Percentiles rank a stretch among this genome's conserved stretches.
phyloP scores from a whole-genome alignment of 53 echinoderm and acorn worm species.

The Paelopatides confundens region DNA sequence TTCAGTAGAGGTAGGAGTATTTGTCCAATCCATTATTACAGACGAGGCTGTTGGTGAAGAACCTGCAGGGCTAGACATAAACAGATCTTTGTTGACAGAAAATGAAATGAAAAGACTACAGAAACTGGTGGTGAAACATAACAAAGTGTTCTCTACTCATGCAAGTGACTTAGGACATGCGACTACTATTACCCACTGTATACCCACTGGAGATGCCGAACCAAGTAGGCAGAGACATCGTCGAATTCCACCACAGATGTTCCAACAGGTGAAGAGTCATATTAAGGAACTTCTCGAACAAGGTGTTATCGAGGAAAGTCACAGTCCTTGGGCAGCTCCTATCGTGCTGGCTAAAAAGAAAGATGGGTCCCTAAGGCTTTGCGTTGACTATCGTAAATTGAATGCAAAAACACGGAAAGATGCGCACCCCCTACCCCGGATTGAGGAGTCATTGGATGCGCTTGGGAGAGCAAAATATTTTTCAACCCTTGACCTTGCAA shows the following conservation, averaged over 20 bases:
- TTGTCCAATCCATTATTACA: too few relatives aligned
- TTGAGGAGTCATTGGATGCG: slow-evolving; percentile 61
- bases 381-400: slow-evolving; percentile 48
- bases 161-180: slow-evolving; percentile 51
- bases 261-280: slow-evolving; percentile 29
- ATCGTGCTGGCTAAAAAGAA: slow-evolving; percentile 63
- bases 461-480: slow-evolving; percentile 53
- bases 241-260: slow-evolving; percentile 34
- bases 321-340: slow-evolving; percentile 57
- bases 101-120: not conserved
- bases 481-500: slow-evolving; percentile 52
- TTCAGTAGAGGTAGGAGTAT: not conserved
- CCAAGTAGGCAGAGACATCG: slow-evolving; percentile 43
- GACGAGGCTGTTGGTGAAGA: not conserved
- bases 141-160: slow-evolving; percentile 26
- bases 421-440: slow-evolving; percentile 58
- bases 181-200: slow-evolving; percentile 37
- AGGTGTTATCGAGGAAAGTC: slow-evolving; percentile 45
- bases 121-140: slow-evolving; percentile 4
- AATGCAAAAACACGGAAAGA: slow-evolving; percentile 48
- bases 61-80: not conserved
- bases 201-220: slow-evolving; percentile 34
- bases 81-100: not conserved
- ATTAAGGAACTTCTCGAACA: slow-evolving; percentile 4
- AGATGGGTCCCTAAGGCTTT: slow-evolving; percentile 12